Evolutionary conservation across 2,797 vertebrate genomes (phyloP), one percentile per base, ranked within the genome.

Genomic region (Periparus ater): DNA sequence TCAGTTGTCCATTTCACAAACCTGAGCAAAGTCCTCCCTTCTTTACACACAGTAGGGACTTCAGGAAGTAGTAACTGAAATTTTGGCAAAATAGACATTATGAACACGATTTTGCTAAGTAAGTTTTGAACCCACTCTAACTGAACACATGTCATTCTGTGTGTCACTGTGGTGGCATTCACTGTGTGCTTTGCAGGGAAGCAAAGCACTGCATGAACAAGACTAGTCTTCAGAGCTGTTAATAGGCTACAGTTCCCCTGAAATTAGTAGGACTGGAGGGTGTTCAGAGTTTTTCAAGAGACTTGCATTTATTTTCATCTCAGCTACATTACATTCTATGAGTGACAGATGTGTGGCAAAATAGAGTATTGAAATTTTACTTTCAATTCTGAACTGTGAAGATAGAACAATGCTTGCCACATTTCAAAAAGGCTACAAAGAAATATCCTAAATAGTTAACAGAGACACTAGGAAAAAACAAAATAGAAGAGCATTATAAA

Each of bases 391-490:
- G 71, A 88, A 40, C 55, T 61, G 73, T 11, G 6, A 84, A 81
- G 85, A 72, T 42, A 81, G 87, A 95, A 95, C 71, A 96, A 96
- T 84, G 51, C 76, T 76, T 95, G 89, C 89, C 82, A 88, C 79
- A 87, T 87, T 86, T 93, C 66, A 94, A 84, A 94, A 80, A 78
- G 11, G 32, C 73, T 91, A 74, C 88, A 95, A 96, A 96, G 74
- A 30, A 85, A 93, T 94, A 93, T 47, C 67, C 60, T 94, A 91
- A 93, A 60, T 7, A 87, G 83, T 91, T 96, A 91, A 80, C 1
- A 13, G 80, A 92, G 85, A 57, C 53, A 83, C 55, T 47, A 86
- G 74, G 86, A 82, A 26, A 61, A 95, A 91, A 94, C 48, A 94
- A 94, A 96, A 91, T 53, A 94, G 60, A 77, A 11, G 11, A 90